A percentile compares a stretch with the other conserved stretches of the same genome.
These are phyloP conservation scores for Micropterix aruncella DNA, from an alignment of 2,888 invertebrate species.

Conservation along the genomic window DNA sequence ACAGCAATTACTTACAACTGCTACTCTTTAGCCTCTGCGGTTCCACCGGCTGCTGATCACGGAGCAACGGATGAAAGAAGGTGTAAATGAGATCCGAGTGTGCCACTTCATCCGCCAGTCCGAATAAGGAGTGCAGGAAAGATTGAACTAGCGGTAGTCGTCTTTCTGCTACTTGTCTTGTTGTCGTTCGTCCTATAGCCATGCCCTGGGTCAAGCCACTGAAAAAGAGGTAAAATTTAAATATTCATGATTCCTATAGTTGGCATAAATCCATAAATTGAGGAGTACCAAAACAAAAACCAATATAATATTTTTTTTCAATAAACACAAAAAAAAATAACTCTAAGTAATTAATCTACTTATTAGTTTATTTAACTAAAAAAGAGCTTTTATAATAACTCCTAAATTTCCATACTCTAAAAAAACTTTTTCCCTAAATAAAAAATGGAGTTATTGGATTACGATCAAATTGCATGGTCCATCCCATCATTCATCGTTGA, in stretches of 20 bases:
- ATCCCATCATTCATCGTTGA: too few species aligned
- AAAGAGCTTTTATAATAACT: too few species aligned
- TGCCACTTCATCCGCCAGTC: conserved; percentile 83
- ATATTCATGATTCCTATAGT: too few species aligned
- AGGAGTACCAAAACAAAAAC: background rate
- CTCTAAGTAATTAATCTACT: too few species aligned
- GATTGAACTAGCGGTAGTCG: conserved; percentile 79
- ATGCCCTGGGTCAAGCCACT: conserved; percentile 56
- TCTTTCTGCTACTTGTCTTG: conserved; percentile 87
- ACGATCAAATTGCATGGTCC: too few species aligned
- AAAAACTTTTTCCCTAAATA: too few species aligned
- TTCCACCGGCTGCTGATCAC: conserved; percentile 87
- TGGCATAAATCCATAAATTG: too few species aligned
- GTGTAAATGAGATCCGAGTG: conserved; percentile 96
- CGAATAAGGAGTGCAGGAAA: conserved; percentile 77
- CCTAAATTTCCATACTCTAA: too few species aligned
- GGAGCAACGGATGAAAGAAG: conserved; percentile 90
- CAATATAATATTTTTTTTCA: background rate
- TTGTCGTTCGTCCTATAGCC: conserved; percentile 84
- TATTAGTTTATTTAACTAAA: too few species aligned
- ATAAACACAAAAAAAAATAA: background rate
- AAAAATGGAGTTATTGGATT: too few species aligned
- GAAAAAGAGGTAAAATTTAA: conserved; percentile 16
- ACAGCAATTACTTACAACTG: conserved; percentile 44
- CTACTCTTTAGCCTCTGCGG: conserved; percentile 63